Percentiles rank a stretch among this genome's conserved stretches.
phyloP scores from a whole-genome alignment of 2,888 invertebrate species.

The Cheilosia impressa region DNA sequence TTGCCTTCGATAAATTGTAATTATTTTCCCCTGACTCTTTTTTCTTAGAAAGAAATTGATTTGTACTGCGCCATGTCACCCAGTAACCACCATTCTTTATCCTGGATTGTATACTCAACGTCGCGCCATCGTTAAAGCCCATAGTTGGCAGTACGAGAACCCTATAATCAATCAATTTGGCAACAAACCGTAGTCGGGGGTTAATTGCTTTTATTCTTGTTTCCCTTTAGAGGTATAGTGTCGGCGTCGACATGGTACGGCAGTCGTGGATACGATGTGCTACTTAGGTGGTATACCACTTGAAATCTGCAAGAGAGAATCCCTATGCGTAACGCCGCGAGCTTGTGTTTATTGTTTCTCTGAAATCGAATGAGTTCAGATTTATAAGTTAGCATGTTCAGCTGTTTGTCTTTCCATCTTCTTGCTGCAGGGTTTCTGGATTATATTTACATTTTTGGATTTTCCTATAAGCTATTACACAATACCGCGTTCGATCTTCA shows the following conservation, averaged over 20 bases:
- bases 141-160: background rate
- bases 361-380: slow-evolving; percentile 20
- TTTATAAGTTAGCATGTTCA: slow-evolving; percentile 5
- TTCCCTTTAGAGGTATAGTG: background rate
- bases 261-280: background rate
- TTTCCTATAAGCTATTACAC: too few species aligned
- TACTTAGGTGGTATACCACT: background rate
- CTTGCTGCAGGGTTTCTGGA: background rate
- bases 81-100: background rate
- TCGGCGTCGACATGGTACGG: background rate
- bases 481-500: too few species aligned
- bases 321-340: background rate
- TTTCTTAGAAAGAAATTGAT: background rate
- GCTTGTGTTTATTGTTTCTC: slow-evolving; percentile 11
- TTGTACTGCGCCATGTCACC: background rate
- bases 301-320: background rate
- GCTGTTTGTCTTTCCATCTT: background rate
- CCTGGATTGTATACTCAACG: background rate
- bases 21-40: background rate
- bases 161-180: slow-evolving; percentile 26
- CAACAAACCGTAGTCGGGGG: slow-evolving; percentile 20
- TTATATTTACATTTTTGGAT: too few species aligned
- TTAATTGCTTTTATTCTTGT: slow-evolving; percentile 38
- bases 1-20: slow-evolving; percentile 21
- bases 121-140: background rate